phyloP scores from a whole-genome alignment of 2,113 vertebrate species.

The Saccopteryx bilineata region DNA sequence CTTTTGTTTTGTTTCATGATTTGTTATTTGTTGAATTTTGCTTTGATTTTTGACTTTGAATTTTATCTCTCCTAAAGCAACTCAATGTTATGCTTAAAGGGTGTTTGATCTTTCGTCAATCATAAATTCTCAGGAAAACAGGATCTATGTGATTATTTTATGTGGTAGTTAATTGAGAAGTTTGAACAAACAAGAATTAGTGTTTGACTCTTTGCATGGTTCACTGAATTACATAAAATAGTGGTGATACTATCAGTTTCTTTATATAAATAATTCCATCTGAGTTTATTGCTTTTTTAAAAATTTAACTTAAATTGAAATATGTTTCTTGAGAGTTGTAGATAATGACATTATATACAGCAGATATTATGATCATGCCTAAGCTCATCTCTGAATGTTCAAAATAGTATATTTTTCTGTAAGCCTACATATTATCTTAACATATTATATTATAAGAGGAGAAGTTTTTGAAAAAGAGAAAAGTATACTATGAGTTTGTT shows the following conservation, averaged over 20 bases:
- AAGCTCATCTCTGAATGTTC: background rate
- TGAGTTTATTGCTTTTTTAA: constrained; percentile 12
- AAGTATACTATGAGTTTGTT: background rate
- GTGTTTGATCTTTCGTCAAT: background rate
- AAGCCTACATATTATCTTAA: constrained; percentile 11
- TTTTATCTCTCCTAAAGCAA: background rate
- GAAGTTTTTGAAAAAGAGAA: background rate
- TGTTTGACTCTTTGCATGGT: background rate
- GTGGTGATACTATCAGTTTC: background rate
- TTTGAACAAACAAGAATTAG: constrained; percentile 7
- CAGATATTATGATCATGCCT: background rate
- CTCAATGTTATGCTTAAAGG: background rate
- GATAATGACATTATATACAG: background rate
- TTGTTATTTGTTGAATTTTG: constrained; percentile 48
- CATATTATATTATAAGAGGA: background rate
- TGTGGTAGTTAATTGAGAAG: background rate
- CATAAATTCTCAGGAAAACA: constrained; percentile 59
- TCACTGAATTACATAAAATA: constrained; percentile 3
- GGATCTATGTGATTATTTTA: background rate
- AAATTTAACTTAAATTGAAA: constrained; percentile 2
- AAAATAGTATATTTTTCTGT: constrained; percentile 36
- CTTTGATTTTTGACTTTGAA: background rate
- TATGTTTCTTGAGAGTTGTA: background rate
- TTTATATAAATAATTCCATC: background rate
- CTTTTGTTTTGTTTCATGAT: constrained; percentile 28